phyloP scores from a whole-genome alignment of 2,888 invertebrate species.

The Autographa gamma region DNA sequence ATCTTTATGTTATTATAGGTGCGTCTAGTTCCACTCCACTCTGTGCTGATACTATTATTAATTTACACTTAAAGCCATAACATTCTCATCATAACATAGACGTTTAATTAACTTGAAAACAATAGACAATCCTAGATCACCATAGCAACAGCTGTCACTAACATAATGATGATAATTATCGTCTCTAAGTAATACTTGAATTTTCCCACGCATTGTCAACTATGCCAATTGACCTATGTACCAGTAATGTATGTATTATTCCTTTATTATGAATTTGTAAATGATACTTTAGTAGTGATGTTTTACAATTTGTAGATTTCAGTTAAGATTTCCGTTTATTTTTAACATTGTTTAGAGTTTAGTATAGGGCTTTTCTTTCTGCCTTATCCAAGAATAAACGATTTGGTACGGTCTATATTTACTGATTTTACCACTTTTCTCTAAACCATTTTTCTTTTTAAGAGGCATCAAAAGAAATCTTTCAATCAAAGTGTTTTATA shows the following conservation, averaged over 20 bases:
- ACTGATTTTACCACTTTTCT: too few relatives aligned
- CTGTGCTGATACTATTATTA: neutral
- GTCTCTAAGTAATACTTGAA: constrained; percentile 47
- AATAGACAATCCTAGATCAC: constrained; percentile 31
- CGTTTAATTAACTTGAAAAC: neutral
- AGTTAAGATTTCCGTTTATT: neutral
- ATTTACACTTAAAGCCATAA: neutral
- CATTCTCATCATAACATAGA: neutral
- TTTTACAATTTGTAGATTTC: neutral
- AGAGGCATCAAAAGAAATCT: too few relatives aligned
- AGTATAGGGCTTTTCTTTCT: neutral
- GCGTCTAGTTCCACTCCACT: neutral
- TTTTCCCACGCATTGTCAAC: constrained; percentile 47
- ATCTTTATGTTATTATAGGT: neutral
- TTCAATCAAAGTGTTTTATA: too few relatives aligned
- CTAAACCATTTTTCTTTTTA: too few relatives aligned
- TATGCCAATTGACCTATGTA: constrained; percentile 51
- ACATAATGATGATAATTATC: constrained; percentile 50
- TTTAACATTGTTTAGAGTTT: too few relatives aligned
- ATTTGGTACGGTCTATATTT: neutral
- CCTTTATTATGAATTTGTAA: constrained; percentile 40
- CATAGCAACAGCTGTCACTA: constrained; percentile 48
- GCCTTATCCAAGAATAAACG: neutral
- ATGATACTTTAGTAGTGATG: constrained; percentile 27
- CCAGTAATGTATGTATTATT: constrained; percentile 39